Base-by-base conservation (phyloP, 2,113 vertebrate species). In the Dromaius novaehollandiae region DNA sequence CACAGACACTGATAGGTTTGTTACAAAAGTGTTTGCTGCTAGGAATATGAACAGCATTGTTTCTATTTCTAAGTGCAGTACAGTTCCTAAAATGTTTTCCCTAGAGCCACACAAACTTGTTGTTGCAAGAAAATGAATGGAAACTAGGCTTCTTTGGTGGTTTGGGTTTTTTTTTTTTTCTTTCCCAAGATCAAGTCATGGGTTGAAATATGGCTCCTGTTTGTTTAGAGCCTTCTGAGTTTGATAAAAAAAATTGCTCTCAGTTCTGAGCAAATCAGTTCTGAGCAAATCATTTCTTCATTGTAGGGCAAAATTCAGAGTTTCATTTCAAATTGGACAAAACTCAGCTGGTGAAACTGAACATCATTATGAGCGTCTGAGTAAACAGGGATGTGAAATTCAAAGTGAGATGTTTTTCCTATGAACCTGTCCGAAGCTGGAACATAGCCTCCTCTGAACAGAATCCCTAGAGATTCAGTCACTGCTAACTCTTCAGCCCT, bases 401-500 rank as follows among this genome's bases (percentile, higher is more conserved):
- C 46, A 92, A 61, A 75, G 53, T 28, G n/a, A 80, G 5, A 10
- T 26, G 13, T 70, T 40, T 83, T 75, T 30, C 79, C 70, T 84
- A 73, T 12, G 5, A 88, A 92, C 76, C 79, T 94, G 34, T 93
- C 94, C 7, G 0, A 88, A 94, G 93, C 34, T 13, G 40, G 95
- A 89, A 82, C 17, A 51, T 13, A 82, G 50, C 17, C 53, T 78
- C n/a, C 48, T 64, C 73, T 86, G 73, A 87, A 71, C 6, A 60
- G 28, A 93, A 60, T 83, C 90, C 68, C 56, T 34, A 17, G 75
- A 90, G 88, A 95, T 64, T 80, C 87, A 87, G 84, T 85, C 30
- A 32, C 90, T 75, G 24, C 46, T 86, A 94, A 94, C 93, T 88
- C 85, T 93, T 96, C 79, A 95, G 82, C 75, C 86, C 36, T 40